Conservation (phyloP, 2,888 invertebrate species). For the Lagria hirta region DNA sequence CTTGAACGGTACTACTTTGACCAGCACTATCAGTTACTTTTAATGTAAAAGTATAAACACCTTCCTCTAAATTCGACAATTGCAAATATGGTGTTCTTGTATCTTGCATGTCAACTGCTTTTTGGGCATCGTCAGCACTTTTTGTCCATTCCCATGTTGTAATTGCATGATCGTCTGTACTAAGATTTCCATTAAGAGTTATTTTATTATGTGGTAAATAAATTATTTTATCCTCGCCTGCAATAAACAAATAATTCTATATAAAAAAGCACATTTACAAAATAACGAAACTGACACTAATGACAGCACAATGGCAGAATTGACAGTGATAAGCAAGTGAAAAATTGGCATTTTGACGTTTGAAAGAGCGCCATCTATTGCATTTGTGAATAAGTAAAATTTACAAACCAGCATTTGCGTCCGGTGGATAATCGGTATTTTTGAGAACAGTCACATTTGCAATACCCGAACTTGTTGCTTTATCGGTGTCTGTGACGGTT, state of each 20-base stretch:
- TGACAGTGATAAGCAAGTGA: constrained; percentile 1
- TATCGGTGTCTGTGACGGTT: constrained; percentile 90
- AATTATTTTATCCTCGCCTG: constrained; percentile 83
- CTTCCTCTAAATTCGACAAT: constrained; percentile 87
- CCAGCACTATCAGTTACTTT: constrained; percentile 91
- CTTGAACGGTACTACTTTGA: constrained; percentile 76
- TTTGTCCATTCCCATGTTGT: constrained; percentile 96
- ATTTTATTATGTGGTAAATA: constrained; percentile 86
- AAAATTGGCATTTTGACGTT: constrained; percentile 1
- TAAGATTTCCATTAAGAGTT: constrained; percentile 85
- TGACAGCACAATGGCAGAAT: too few species aligned
- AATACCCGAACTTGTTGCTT: constrained; percentile 79
- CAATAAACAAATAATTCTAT: constrained; percentile 19
- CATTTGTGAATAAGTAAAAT: too few species aligned
- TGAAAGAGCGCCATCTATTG: too few species aligned
- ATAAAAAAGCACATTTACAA: constrained; percentile 6
- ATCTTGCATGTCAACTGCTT: constrained; percentile 95
- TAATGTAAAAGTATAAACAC: constrained; percentile 90
- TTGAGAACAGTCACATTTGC: constrained; percentile 89
- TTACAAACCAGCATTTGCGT: constrained; percentile 80
- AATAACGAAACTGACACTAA: too few species aligned
- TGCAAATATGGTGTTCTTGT: constrained; percentile 84
- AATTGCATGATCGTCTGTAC: constrained; percentile 92
- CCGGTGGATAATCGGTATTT: constrained; percentile 92
- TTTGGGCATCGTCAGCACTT: constrained; percentile 80